Percentiles rank a stretch among this genome's conserved stretches.
These are phyloP conservation scores for Ptychodera flava DNA, from an alignment of 35 echinoderm and acorn worm species.

Conservation along the genomic window DNA sequence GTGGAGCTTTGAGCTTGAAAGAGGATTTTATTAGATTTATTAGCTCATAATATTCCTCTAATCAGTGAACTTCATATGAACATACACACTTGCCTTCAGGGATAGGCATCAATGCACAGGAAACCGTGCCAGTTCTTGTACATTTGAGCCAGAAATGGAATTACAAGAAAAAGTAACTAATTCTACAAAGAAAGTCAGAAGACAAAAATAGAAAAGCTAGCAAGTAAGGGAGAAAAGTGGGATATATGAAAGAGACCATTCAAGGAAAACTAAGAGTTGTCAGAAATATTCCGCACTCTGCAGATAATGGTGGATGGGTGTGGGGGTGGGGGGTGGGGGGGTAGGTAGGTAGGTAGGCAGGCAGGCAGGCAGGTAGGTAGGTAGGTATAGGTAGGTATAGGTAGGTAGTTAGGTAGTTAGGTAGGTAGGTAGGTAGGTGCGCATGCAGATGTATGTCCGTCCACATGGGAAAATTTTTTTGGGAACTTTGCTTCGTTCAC, in stretches of 20 bases:
- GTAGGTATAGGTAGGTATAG: too few relatives aligned
- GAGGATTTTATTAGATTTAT: background rate
- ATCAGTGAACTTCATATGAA: background rate
- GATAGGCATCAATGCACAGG: background rate
- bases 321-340: too few relatives aligned
- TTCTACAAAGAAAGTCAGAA: background rate
- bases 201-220: background rate
- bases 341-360: too few relatives aligned
- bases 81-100: background rate
- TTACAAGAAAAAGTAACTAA: background rate
- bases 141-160: background rate
- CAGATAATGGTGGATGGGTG: background rate
- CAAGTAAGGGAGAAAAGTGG: background rate
- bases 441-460: too few relatives aligned
- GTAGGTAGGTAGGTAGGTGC: too few relatives aligned
- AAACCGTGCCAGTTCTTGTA: background rate
- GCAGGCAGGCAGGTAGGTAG: too few relatives aligned
- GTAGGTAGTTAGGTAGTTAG: too few relatives aligned
- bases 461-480: too few relatives aligned
- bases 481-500: too few relatives aligned
- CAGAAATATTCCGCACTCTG: background rate
- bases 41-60: background rate
- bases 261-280: background rate
- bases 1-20: background rate
- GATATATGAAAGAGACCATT: background rate